phyloP scores from a whole-genome alignment of 2,797 vertebrate species.

The Luscinia luscinia region DNA sequence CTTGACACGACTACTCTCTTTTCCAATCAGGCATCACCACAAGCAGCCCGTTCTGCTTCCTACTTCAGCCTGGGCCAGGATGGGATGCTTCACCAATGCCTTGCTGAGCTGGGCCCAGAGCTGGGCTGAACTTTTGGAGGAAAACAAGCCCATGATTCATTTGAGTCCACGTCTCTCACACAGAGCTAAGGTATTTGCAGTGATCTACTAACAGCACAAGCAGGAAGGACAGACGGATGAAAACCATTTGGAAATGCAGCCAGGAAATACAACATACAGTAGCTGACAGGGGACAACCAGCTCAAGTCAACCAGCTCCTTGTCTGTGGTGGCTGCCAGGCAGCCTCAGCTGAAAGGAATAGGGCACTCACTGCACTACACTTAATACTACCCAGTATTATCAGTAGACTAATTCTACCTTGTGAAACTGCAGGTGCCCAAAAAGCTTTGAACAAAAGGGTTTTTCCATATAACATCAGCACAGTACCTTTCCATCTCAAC shows the following conservation, averaged over 20 bases:
- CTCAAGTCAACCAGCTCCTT: not conserved
- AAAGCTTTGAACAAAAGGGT: not conserved
- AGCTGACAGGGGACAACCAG: not conserved
- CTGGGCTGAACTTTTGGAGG: not conserved
- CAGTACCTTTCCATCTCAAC: slow-evolving; percentile 75
- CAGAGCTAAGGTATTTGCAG: not conserved
- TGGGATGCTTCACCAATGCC: fast-evolving
- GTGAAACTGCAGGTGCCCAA: not conserved
- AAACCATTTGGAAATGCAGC: not conserved
- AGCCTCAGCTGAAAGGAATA: not conserved
- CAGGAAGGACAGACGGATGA: not conserved
- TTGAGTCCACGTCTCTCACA: not conserved
- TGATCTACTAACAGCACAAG: not conserved
- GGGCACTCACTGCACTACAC: not conserved
- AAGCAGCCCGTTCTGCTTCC: not conserved
- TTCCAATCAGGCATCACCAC: not conserved
- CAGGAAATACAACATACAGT: not conserved
- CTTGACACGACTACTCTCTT: not conserved
- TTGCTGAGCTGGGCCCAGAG: not conserved
- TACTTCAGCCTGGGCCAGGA: not conserved
- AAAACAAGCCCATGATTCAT: not conserved
- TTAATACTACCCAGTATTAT: not conserved
- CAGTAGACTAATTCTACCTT: not conserved
- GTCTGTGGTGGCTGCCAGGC: not conserved
- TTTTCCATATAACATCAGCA: not conserved